A percentile compares a stretch with the other conserved stretches of the same genome.
Conservation (phyloP, 2,888 invertebrate species). For the Melipona bicolor region DNA sequence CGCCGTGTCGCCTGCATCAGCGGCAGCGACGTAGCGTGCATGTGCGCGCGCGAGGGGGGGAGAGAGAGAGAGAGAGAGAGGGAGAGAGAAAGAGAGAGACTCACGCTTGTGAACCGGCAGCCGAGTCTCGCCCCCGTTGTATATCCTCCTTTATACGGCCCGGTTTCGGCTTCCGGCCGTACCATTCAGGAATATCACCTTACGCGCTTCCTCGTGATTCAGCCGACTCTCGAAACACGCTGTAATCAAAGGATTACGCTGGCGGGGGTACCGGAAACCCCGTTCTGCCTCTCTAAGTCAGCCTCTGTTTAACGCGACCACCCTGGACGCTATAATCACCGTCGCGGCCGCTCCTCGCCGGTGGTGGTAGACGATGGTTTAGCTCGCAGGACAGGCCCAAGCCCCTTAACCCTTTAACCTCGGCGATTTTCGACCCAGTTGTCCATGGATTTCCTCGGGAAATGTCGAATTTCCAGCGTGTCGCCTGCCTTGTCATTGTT, state of each 20-base stretch:
- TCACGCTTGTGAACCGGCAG: constrained; percentile 2
- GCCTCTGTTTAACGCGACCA: constrained; percentile 60
- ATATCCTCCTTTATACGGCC: constrained; percentile 72
- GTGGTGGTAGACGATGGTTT: too few species aligned
- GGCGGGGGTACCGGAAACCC: constrained; percentile 20
- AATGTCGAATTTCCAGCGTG: constrained; percentile 20
- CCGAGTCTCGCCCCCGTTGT: constrained; percentile 48
- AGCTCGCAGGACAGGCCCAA: too few species aligned
- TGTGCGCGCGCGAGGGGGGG: background rate
- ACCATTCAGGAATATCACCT: constrained; percentile 79
- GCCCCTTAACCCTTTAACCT: constrained; percentile 23
- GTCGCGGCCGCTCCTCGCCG: background rate
- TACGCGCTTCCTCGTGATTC: constrained; percentile 73
- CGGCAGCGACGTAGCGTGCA: background rate
- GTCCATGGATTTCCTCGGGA: background rate
- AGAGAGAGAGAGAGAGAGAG: too few species aligned
- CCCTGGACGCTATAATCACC: constrained; percentile 49
- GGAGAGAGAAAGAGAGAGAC: too few species aligned
- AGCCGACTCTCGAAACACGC: constrained; percentile 63
- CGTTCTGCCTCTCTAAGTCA: constrained; percentile 43
- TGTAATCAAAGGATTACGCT: constrained; percentile 70
- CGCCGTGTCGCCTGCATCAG: constrained; percentile 68
- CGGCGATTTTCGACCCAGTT: constrained; percentile 27
- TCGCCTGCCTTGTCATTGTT: constrained; percentile 4
- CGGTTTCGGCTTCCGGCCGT: constrained; percentile 76